Evolutionary conservation across 2,113 vertebrate genomes (phyloP).

Genomic region (Diglossa brunneiventris): DNA sequence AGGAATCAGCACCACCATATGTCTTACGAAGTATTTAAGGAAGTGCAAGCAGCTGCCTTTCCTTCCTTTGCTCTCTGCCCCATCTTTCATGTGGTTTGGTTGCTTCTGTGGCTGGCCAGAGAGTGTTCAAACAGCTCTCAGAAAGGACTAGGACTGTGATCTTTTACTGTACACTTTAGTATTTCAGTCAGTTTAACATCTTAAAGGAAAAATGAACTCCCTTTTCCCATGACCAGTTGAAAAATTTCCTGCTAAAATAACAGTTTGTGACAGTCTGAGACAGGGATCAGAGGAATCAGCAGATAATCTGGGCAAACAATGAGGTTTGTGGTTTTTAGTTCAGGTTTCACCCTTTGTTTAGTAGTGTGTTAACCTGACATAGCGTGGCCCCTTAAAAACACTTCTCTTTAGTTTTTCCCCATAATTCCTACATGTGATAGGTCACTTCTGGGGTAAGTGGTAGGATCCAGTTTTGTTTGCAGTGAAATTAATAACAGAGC

Average conservation of each 20-base stretch:
- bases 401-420: not conserved
- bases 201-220: not conserved
- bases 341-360: not conserved
- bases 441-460: not conserved
- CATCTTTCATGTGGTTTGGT: not conserved
- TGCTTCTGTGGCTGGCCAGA: not conserved
- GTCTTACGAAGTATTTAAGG: not conserved
- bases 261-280: not conserved
- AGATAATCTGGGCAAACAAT: constrained; percentile 24
- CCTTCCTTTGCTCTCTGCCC: not conserved
- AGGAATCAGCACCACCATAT: not conserved
- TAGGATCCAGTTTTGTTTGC: not conserved
- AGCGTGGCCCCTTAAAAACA: not conserved
- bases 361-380: not conserved
- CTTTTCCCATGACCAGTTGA: constrained; percentile 13
- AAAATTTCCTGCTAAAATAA: not conserved
- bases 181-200: not conserved
- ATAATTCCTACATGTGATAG: not conserved
- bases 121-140: not conserved
- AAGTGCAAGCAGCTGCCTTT: not conserved
- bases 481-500: not conserved
- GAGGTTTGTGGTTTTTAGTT: not conserved
- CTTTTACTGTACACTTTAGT: not conserved
- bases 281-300: not conserved
- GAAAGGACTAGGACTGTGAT: not conserved